Conservation (phyloP, 2,113 vertebrate genomes). For the Jaculus jaculus region DNA sequence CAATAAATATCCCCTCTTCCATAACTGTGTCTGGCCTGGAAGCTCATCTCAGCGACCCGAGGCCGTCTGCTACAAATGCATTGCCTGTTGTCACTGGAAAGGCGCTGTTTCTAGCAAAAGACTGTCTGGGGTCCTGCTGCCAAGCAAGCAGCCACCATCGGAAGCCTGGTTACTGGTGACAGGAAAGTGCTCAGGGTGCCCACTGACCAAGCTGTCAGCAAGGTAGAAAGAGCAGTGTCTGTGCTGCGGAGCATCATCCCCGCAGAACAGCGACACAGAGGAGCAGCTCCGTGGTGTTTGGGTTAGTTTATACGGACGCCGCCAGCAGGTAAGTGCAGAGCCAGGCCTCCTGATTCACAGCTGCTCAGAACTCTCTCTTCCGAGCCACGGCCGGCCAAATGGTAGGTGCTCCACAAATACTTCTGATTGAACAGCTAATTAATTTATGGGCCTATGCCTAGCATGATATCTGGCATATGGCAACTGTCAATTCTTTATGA, state of each 20-base stretch:
- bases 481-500: background rate
- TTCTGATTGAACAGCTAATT: slow-evolving; percentile 8
- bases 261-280: background rate
- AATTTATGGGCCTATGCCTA: background rate
- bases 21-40: too few species aligned
- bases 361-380: background rate
- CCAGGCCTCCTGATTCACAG: background rate
- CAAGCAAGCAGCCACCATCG: background rate
- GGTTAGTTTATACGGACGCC: background rate
- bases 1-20: too few species aligned
- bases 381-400: background rate
- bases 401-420: background rate
- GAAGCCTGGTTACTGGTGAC: background rate
- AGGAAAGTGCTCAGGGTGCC: background rate
- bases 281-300: background rate
- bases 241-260: background rate
- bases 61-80: too few species aligned
- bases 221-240: background rate
- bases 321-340: background rate
- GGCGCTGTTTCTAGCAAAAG: background rate
- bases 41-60: too few species aligned
- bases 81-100: slow-evolving; percentile 34
- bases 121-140: background rate
- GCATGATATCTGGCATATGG: background rate
- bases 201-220: background rate